phyloP scores from a whole-genome alignment of 2,113 vertebrate species.

The Kryptolebias marmoratus region DNA sequence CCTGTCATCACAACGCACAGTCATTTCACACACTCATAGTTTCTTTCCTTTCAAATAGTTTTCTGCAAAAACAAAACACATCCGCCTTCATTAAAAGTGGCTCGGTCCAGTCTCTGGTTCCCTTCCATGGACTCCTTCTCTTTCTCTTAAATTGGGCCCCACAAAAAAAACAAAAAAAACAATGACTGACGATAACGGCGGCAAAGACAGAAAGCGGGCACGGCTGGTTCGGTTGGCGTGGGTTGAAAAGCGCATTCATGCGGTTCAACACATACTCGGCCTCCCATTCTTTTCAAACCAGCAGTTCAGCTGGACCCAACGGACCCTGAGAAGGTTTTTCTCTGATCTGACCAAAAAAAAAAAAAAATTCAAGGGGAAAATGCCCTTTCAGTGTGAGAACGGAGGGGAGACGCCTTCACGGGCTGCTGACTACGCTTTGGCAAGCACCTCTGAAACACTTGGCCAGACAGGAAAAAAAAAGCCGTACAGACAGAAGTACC shows the following conservation, averaged over 20 bases:
- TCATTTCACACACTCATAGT: too few species aligned
- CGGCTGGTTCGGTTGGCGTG: constrained; percentile 72
- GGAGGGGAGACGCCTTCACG: constrained; percentile 93
- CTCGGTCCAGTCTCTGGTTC: constrained; percentile 27
- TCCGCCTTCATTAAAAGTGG: constrained; percentile 50
- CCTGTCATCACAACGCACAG: too few species aligned
- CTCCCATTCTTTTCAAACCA: constrained; percentile 75
- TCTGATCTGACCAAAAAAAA: constrained; percentile 70
- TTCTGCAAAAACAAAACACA: constrained; percentile 52
- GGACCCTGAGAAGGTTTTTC: constrained; percentile 73
- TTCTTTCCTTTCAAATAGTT: neutral
- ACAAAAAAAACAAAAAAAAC: constrained; percentile 47
- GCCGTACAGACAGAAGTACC: constrained; percentile 80
- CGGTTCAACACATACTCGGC: constrained; percentile 84
- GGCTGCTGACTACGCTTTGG: constrained; percentile 90
- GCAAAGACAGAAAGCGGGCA: constrained; percentile 20
- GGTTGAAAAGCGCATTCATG: constrained; percentile 88
- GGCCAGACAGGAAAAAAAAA: constrained; percentile 82
- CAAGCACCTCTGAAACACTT: constrained; percentile 84
- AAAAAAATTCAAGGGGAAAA: constrained; percentile 78
- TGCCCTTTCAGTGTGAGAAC: constrained; percentile 86
- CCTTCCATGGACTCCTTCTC: constrained; percentile 49
- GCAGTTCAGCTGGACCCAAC: constrained; percentile 71
- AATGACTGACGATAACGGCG: constrained; percentile 46
- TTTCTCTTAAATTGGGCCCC: constrained; percentile 58